Base-by-base conservation (phyloP, 53 echinoderm and acorn worm genomes). In the Apostichopus leukothele region DNA sequence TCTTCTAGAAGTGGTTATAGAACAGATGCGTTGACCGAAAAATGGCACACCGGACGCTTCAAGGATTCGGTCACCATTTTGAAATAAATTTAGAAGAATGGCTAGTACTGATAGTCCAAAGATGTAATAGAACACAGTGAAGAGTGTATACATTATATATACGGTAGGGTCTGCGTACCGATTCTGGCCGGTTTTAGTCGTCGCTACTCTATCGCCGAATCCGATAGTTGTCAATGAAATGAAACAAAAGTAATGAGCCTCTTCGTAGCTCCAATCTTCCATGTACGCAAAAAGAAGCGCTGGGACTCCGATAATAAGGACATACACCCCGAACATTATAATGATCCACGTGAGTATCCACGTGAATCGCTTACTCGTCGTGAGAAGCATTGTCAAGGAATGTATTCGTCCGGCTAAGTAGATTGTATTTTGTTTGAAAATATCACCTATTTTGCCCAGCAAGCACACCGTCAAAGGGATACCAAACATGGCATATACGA, bases 201-300 rank as follows among this genome's bases (percentile, higher is more conserved):
- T 90, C 1, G 91, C 90, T 1, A 95, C 98, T 52, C 68, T 93
- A 68, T 97, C 98, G 1, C 98, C 98, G 77, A 97, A 95, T 1
- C 98, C 98, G 77, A 97, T 97, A 81, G 98, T 97, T 78, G 95
- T 95, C 73, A 97, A 63, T 5, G 98, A 91, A 60, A 97, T 94
- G 71, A 97, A 97, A 83, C 95, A 94, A 55, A 90, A 97, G 83
- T 97, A 97, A 55, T 93, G 91, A 3, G 95, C 90, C 68, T 90
- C 90, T 11, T 74, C 79, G 74, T 92, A 94, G 9, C 83, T 91
- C 98, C 98, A 97, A 52, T 91, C 93, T 76, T 95, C 95, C 5
- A 91, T 90, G 75, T 84, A 79, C 6, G 92, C 60, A 79, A 93
- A 94, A 7, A 74, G 74, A 9, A 74, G 50, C 1, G 96, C 92